Percentiles rank a stretch among this genome's conserved stretches.
phyloP scores from a whole-genome alignment of 2,888 invertebrate genomes.

The Lasiommata megera region DNA sequence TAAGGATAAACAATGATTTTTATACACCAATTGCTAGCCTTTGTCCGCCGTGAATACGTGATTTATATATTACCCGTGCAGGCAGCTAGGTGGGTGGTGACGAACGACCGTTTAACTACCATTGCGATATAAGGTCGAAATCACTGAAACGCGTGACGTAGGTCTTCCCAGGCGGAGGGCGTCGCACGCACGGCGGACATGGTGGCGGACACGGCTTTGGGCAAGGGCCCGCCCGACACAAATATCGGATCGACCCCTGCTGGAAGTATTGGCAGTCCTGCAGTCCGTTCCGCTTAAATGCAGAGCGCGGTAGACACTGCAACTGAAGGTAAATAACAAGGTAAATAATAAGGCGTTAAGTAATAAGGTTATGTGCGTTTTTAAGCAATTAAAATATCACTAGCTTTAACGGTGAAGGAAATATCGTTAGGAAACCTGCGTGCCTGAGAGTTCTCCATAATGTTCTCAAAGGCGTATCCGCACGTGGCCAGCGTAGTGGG shows the following conservation, averaged over 20 bases:
- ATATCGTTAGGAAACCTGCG: neutral
- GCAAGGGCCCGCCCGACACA: constrained; percentile 63
- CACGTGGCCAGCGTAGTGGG: too few species aligned
- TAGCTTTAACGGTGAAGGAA: neutral
- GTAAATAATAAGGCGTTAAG: neutral
- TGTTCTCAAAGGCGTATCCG: too few species aligned
- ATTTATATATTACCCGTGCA: constrained; percentile 54
- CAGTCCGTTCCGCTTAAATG: constrained; percentile 77
- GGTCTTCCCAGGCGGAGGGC: constrained; percentile 73
- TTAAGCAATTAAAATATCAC: too few species aligned
- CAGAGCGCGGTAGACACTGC: constrained; percentile 74
- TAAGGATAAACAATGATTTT: constrained; percentile 33
- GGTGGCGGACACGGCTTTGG: constrained; percentile 60
- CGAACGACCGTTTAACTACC: constrained; percentile 56
- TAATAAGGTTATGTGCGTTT: too few species aligned
- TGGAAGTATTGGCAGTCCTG: constrained; percentile 78
- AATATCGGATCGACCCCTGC: constrained; percentile 74
- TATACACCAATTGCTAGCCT: constrained; percentile 18
- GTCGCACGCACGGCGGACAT: constrained; percentile 74
- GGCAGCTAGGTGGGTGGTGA: constrained; percentile 40
- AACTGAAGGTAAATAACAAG: constrained; percentile 48
- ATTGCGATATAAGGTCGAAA: constrained; percentile 72
- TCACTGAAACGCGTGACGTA: constrained; percentile 76
- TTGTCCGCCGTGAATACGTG: constrained; percentile 58
- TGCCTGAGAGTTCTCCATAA: too few species aligned